Evolutionary conservation across 2,113 vertebrate genomes (phyloP), one percentile per base, ranked within the genome.

Genomic region (Prionailurus bengalensis): DNA sequence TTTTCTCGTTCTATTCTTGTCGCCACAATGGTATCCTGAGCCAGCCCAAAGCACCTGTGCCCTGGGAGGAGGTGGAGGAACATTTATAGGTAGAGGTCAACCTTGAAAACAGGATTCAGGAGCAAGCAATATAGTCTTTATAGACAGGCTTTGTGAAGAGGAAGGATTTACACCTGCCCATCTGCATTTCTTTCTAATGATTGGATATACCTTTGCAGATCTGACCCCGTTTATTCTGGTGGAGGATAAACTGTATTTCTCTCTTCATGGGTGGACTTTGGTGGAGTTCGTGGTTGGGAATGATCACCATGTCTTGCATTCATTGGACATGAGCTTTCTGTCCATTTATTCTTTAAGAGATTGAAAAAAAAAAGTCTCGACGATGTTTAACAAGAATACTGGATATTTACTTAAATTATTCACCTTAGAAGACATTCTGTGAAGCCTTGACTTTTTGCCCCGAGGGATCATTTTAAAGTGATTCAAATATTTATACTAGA

Each of bases 221-320:
- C 25, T 48, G 51, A 73, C 17, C 9, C 53, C 39, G 5, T 16
- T 29, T 27, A 42, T 29, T 80, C 45, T 61, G 65, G 29, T 51
- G 31, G 53, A 48, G 25, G 0, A n/a, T 7, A 11, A 45, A 1
- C 0, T 36, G 13, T 12, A 5, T 4, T 36, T 53, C 15, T 21
- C 53, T 53, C 1, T 15, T 12, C 25, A 4, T 4, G 29, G 36
- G 25, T 10, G 16, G 7, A 53, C 7, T 15, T 89, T 36, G 25
- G 3, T 9, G 4, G 1, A 23, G 1, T 31, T 14, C 16, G 16
- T 10, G 16, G 4, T 31, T 2, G 31, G 15, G 2, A 19, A 3
- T 16, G 11, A 25, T 4, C 27, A 4, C 7, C 10, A 17, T 27
- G 42, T 74, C 45, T 42, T 39, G 71, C 14, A 21, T 58, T 73